These are phyloP conservation scores for Empidonax traillii DNA, from an alignment of 2,113 vertebrate species.

Conservation along the genomic window DNA sequence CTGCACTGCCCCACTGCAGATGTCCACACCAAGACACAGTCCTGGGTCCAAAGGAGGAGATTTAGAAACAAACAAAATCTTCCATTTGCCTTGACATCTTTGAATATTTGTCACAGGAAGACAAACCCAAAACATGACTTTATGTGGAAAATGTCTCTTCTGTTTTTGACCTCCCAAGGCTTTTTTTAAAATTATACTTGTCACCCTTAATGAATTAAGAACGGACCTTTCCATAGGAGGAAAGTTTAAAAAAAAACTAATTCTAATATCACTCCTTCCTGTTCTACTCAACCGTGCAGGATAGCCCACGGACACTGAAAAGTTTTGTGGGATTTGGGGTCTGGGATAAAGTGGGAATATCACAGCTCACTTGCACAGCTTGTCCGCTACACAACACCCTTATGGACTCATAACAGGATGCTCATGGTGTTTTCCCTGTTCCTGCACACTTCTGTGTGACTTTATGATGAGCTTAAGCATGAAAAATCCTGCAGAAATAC, in stretches of 20 bases:
- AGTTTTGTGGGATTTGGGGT: background rate
- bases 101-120: background rate
- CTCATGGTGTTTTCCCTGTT: background rate
- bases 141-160: background rate
- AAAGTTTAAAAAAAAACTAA: background rate
- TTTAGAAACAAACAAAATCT: background rate
- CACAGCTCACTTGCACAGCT: background rate
- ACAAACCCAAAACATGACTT: background rate
- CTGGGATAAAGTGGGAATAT: background rate
- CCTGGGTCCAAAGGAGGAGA: background rate
- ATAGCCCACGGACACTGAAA: background rate
- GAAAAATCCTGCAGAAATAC: background rate
- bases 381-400: background rate
- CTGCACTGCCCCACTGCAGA: background rate
- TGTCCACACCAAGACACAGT: fast-evolving
- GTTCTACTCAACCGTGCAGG: background rate
- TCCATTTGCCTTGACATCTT: background rate
- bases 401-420: background rate
- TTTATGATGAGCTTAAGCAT: background rate
- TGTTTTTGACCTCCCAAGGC: background rate
- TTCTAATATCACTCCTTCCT: background rate
- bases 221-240: background rate
- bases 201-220: background rate
- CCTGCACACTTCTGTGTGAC: background rate
- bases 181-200: background rate